A percentile compares a stretch with the other conserved stretches of the same genome.
Conservation (phyloP, 1,140 invertebrate species). For the Paramacrobiotus metropolitanus region DNA sequence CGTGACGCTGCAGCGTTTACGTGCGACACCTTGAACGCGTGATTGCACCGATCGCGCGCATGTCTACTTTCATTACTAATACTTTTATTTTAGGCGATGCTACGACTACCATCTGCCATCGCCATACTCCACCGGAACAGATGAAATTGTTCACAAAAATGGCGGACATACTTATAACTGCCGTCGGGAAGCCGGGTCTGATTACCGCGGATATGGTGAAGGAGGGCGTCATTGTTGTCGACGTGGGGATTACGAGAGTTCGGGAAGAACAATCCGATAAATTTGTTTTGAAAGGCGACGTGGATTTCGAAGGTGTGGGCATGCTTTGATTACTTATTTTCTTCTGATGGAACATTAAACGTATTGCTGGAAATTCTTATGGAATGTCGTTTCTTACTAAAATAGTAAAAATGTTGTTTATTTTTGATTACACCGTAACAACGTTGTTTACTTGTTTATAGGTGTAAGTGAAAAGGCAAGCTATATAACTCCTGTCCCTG, state of each 20-base stretch:
- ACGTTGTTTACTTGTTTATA: slow-evolving; percentile 5
- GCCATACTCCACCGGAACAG: slow-evolving; percentile 51
- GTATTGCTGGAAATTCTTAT: no score
- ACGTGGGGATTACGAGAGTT: slow-evolving; percentile 58
- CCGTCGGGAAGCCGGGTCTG: slow-evolving; percentile 49
- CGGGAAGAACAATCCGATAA: slow-evolving; percentile 35
- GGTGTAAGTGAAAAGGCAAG: slow-evolving; percentile 42
- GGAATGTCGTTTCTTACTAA: no score
- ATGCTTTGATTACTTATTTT: no score
- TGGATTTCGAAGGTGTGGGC: slow-evolving; percentile 48
- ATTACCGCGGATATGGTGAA: slow-evolving; percentile 65
- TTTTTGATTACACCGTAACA: neutral
- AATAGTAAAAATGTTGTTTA: no score
- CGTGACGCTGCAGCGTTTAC: no score
- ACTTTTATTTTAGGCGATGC: slow-evolving; percentile 30
- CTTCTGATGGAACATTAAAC: no score
- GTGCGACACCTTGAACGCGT: no score
- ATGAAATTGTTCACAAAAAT: slow-evolving; percentile 37
- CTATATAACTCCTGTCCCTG: slow-evolving; percentile 59
- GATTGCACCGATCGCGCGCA: no score
- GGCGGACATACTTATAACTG: slow-evolving; percentile 58
- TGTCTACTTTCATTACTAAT: no score
- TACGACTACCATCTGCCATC: slow-evolving; percentile 63
- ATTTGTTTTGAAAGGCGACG: slow-evolving; percentile 56
- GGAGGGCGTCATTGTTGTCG: slow-evolving; percentile 59